These are phyloP conservation scores for Trichonephila inaurata DNA, from an alignment of 1,140 invertebrate genomes.

Conservation along the genomic window DNA sequence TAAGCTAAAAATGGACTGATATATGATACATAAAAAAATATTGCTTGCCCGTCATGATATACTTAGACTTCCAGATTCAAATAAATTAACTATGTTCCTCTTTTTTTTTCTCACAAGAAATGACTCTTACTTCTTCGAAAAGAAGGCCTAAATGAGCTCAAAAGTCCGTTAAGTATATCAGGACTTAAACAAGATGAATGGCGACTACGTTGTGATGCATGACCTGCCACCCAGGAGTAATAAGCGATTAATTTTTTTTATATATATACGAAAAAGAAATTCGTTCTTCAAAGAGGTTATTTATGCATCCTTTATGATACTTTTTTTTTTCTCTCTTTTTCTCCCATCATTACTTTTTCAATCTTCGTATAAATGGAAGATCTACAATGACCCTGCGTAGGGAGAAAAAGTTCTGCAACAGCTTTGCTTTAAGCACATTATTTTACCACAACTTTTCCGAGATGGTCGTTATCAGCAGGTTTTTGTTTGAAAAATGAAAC, in stretches of 20 bases:
- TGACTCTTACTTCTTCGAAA: background rate
- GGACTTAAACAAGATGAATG: constrained; percentile 45
- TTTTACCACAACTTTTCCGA: background rate
- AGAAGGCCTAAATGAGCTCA: background rate
- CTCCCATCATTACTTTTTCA: constrained; percentile 10
- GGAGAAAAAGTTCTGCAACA: constrained; percentile 6
- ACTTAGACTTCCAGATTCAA: too few species aligned
- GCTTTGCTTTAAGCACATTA: background rate
- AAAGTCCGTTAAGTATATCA: background rate
- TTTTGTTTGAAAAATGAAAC: background rate
- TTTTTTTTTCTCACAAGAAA: background rate
- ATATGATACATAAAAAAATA: too few species aligned
- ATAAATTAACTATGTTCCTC: too few species aligned
- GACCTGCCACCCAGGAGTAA: background rate
- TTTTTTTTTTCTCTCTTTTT: background rate
- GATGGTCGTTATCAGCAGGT: background rate
- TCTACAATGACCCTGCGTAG: background rate
- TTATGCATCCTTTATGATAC: constrained; percentile 33
- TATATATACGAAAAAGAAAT: background rate
- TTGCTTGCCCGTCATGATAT: too few species aligned
- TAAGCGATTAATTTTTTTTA: constrained; percentile 45
- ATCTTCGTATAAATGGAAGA: background rate
- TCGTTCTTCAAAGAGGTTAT: constrained; percentile 18
- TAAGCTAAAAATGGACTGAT: too few species aligned
- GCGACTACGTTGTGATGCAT: constrained; percentile 4